These are phyloP conservation scores for Engraulis encrasicolus DNA, from an alignment of 2,113 vertebrate genomes.

Conservation along the genomic window DNA sequence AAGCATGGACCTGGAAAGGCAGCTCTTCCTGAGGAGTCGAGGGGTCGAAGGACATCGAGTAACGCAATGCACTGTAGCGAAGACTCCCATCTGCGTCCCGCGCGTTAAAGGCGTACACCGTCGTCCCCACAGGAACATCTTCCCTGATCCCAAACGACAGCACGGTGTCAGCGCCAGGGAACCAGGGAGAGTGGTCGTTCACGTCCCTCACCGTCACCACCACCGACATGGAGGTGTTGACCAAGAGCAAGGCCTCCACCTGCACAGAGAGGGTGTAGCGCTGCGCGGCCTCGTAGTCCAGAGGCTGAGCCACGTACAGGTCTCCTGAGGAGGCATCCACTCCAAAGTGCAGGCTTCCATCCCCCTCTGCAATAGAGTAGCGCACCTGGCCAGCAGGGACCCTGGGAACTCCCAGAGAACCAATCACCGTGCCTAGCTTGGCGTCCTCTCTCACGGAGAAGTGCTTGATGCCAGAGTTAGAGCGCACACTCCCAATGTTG, in stretches of 20 bases:
- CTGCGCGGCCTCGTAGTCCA: slow-evolving; percentile 84
- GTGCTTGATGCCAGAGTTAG: slow-evolving; percentile 64
- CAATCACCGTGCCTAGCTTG: slow-evolving; percentile 77
- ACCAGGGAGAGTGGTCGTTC: slow-evolving; percentile 86
- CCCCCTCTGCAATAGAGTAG: slow-evolving; percentile 78
- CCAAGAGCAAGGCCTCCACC: slow-evolving; percentile 64
- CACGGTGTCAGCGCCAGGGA: slow-evolving; percentile 75
- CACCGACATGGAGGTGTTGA: slow-evolving; percentile 69
- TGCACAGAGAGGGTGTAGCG: slow-evolving; percentile 80
- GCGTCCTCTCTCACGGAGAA: slow-evolving; percentile 82
- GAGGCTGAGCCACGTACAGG: slow-evolving; percentile 81
- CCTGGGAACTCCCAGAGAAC: slow-evolving; percentile 66
- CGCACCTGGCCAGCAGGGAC: slow-evolving; percentile 59
- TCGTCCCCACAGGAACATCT: slow-evolving; percentile 77
- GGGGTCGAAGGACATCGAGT: slow-evolving; percentile 71
- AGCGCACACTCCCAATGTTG: slow-evolving; percentile 57
- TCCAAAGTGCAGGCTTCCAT: slow-evolving; percentile 78
- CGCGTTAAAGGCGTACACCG: slow-evolving; percentile 82
- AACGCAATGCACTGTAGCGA: slow-evolving; percentile 82
- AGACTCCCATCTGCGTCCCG: slow-evolving; percentile 85
- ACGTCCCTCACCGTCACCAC: slow-evolving; percentile 83
- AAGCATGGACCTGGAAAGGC: slow-evolving; percentile 83
- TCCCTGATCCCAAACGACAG: slow-evolving; percentile 81
- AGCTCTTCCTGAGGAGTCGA: slow-evolving; percentile 41
- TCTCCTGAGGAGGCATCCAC: slow-evolving; percentile 80